Percentiles rank a stretch among this genome's conserved stretches.
Evolutionary conservation across 2,888 invertebrate species (phyloP).

Genomic region (Campopleginae sp.): DNA sequence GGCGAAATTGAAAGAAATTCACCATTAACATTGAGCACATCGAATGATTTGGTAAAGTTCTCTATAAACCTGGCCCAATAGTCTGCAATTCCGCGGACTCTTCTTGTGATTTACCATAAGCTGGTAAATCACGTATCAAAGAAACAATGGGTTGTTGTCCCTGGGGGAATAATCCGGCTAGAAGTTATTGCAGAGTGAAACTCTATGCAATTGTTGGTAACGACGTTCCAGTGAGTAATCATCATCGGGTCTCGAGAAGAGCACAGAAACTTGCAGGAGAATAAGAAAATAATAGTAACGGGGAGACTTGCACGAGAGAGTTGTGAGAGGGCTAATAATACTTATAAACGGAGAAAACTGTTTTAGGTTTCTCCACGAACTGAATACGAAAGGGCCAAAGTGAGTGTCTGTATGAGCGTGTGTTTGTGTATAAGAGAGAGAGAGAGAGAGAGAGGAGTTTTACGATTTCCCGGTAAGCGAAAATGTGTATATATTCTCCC

Average conservation of each 20-base stretch:
- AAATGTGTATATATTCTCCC: constrained; percentile 8
- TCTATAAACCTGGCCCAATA: not conserved
- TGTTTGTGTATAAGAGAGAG: not conserved
- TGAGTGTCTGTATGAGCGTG: not conserved
- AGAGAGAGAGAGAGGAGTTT: constrained; percentile 36
- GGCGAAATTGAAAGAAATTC: constrained; percentile 34
- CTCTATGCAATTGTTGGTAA: constrained; percentile 13
- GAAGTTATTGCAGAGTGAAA: constrained; percentile 16
- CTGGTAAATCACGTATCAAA: not conserved
- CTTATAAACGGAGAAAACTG: not conserved
- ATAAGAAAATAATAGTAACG: not conserved
- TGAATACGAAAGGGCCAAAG: constrained; percentile 11
- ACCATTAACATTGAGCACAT: not conserved
- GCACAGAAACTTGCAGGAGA: not conserved
- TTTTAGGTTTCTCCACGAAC: not conserved
- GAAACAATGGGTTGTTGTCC: not conserved
- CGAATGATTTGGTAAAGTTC: not conserved
- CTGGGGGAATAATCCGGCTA: not conserved
- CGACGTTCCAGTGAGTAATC: constrained; percentile 31
- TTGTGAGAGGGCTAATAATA: constrained; percentile 16
- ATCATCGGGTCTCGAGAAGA: not conserved
- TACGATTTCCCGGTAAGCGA: constrained; percentile 63
- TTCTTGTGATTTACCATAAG: not conserved
- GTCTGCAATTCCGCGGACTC: not conserved
- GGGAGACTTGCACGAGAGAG: not conserved